A percentile compares a stretch with the other conserved stretches of the same genome.
phyloP scores from a whole-genome alignment of 2,797 vertebrate species.

The Glossophaga mutica region DNA sequence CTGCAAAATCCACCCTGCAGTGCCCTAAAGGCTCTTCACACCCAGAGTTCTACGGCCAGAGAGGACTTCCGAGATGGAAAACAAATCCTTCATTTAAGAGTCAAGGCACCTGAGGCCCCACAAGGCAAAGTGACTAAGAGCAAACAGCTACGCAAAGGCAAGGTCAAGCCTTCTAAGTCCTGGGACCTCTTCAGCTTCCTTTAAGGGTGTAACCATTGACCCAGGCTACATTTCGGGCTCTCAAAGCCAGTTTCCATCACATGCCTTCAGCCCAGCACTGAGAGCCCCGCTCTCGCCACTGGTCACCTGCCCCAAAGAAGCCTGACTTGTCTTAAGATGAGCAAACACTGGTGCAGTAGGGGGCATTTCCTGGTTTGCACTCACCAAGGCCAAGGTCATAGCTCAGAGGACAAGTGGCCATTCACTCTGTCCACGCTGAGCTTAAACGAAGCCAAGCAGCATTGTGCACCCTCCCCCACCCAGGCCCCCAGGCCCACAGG shows the following conservation, averaged over 20 bases:
- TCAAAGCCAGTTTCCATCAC: not conserved
- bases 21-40: not conserved
- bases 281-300: not conserved
- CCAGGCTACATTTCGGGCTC: not conserved
- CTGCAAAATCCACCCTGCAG: not conserved
- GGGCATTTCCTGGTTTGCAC: not conserved
- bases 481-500: not conserved
- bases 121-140: not conserved
- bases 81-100: not conserved
- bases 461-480: fast-evolving
- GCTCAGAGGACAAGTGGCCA: not conserved
- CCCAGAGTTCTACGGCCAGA: not conserved
- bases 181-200: not conserved
- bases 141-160: not conserved
- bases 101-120: not conserved
- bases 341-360: not conserved
- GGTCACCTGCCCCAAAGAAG: not conserved
- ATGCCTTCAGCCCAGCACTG: not conserved
- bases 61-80: not conserved
- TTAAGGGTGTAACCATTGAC: not conserved
- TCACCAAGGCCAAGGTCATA: too few species aligned
- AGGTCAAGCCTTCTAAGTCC: not conserved
- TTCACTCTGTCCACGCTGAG: not conserved
- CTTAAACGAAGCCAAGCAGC: not conserved
- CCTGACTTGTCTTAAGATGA: not conserved